Conservation (phyloP, 2,888 invertebrate species). For the Stenichneumon culpator region DNA sequence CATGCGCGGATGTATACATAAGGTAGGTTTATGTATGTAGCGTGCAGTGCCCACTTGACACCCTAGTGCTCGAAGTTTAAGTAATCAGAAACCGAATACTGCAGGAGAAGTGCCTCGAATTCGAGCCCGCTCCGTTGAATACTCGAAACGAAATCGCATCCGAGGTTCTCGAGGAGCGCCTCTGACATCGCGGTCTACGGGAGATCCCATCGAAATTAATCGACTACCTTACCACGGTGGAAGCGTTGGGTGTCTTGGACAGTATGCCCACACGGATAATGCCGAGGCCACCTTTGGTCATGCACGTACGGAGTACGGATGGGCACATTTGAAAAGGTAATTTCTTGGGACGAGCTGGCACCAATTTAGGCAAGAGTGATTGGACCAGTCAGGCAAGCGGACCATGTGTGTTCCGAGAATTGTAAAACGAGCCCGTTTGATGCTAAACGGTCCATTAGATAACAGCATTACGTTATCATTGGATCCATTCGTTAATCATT, state of each 20-base stretch:
- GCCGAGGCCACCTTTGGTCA: not conserved
- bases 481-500: too few species aligned
- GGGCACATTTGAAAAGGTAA: slow-evolving; percentile 4
- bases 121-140: slow-evolving; percentile 40
- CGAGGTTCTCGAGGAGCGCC: slow-evolving; percentile 12
- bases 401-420: not conserved
- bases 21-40: not conserved
- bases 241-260: not conserved
- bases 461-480: not conserved
- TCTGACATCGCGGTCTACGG: not conserved
- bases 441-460: not conserved
- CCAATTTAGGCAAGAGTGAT: not conserved
- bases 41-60: slow-evolving; percentile 49
- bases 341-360: not conserved
- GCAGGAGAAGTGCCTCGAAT: slow-evolving; percentile 17
- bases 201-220: slow-evolving; percentile 15
- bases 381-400: not conserved
- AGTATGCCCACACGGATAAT: not conserved
- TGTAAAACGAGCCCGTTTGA: not conserved
- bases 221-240: not conserved
- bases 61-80: slow-evolving; percentile 32
- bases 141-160: slow-evolving; percentile 40
- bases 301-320: not conserved
- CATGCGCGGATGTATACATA: too few species aligned
- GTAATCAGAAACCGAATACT: slow-evolving; percentile 53